Evolutionary conservation across 2,113 vertebrate species (phyloP).

Genomic region (Alligator mississippiensis): DNA sequence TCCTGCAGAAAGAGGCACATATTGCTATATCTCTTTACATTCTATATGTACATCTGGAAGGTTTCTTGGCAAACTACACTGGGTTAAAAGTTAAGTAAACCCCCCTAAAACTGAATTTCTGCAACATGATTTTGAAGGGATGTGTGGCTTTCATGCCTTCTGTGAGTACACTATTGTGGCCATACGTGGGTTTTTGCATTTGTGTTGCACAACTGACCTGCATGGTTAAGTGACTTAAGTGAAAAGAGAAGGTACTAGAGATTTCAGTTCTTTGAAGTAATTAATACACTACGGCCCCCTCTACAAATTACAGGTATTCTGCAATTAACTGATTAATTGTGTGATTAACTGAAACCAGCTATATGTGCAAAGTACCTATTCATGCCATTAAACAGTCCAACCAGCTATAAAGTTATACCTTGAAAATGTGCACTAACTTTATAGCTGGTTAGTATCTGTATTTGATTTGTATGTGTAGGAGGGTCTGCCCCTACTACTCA

Average conservation of each 20-base stretch:
- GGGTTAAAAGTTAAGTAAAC: background rate
- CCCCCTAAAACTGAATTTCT: background rate
- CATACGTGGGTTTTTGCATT: background rate
- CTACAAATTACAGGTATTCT: too few relatives aligned
- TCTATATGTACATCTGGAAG: background rate
- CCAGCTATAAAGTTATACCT: too few relatives aligned
- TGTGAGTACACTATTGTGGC: background rate
- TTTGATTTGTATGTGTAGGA: too few relatives aligned
- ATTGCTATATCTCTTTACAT: background rate
- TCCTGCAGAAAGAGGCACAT: background rate
- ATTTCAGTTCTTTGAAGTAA: background rate
- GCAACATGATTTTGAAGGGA: background rate
- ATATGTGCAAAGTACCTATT: too few relatives aligned
- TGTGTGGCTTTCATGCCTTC: background rate
- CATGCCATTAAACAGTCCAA: too few relatives aligned
- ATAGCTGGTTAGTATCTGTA: too few relatives aligned
- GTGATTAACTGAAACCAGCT: too few relatives aligned
- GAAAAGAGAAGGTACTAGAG: background rate
- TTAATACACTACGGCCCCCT: background rate
- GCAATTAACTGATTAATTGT: too few relatives aligned
- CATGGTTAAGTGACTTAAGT: accelerated
- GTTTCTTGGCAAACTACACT: background rate
- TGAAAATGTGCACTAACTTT: too few relatives aligned
- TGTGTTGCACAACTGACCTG: too few relatives aligned
- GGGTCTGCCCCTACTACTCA: too few relatives aligned